Evolutionary conservation across 2,888 invertebrate species (phyloP), one percentile per base, ranked within the genome.

Genomic region (Polyommatus iphigenia): DNA sequence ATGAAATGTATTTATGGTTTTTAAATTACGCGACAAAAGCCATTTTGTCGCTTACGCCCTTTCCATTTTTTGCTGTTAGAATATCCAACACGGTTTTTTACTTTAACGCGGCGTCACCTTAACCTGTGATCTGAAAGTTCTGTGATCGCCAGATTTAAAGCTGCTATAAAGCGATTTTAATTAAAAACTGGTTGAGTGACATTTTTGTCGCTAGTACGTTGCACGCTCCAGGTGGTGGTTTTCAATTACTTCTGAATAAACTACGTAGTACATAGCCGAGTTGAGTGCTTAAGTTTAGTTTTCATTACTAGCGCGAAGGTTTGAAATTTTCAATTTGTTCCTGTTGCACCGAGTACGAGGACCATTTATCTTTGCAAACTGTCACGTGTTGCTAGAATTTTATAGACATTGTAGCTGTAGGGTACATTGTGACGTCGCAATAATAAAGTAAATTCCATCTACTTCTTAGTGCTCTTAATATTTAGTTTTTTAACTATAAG

Each of bases 321-420:
- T 67, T 67, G 29, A 67, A 67, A 67, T 67, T 29, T 67, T 67
- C 67, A 67, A 67, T 67, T 67, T 67, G 67, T 67, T 62, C 62
- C 62, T 67, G 67, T 67, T 67, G 67, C 67, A 67, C 67, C 6
- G 29, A 32, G 29, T 29, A 32, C 15, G 67, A 29, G 20, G 2
- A 67, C 29, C 29, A 67, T 67, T 67, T 67, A 6, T 67, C 67
- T 29, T 18, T 32, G 6, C 15, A 67, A 32, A 67, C 67, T 67
- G 67, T 67, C 29, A 67, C 67, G 67, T 6, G 67, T 32, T 67
- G 15, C 29, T 67, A 6, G 29, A 29, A 32, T 67, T 62, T 62
- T 62, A 62, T 20, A 62, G 24, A 62, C 24, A 62, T 24, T 24
- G 62, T 20, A 20, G 8, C 24, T 67, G 67, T 67, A 29, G 18